These are phyloP conservation scores for Neomorphus geoffroyi DNA, from an alignment of 2,797 vertebrate genomes.

Conservation along the genomic window DNA sequence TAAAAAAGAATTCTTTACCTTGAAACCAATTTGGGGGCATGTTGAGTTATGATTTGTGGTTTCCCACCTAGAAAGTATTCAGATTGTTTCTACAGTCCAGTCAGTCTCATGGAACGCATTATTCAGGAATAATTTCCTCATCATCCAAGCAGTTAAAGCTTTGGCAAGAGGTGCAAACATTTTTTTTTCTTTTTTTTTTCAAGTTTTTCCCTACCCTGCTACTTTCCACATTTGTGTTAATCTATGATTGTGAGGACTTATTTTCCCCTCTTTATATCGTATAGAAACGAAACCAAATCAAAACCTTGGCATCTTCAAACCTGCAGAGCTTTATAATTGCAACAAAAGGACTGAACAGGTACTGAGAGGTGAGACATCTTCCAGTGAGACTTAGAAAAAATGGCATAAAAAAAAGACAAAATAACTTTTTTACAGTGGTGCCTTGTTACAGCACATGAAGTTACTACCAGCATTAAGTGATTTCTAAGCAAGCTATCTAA, in stretches of 20 bases:
- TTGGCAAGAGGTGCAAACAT: accelerated
- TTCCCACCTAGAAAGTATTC: background rate
- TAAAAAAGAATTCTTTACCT: background rate
- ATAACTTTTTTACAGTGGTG: accelerated
- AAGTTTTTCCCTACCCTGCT: background rate
- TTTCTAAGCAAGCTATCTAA: background rate
- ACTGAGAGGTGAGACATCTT: background rate
- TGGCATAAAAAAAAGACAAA: background rate
- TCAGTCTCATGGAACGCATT: accelerated
- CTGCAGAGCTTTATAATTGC: background rate
- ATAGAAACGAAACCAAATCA: accelerated
- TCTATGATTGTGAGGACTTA: background rate
- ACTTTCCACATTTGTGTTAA: accelerated
- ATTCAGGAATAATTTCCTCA: background rate
- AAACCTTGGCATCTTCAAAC: background rate
- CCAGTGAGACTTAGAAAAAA: background rate
- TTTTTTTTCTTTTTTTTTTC: no score
- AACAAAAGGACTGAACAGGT: background rate
- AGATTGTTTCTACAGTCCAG: accelerated
- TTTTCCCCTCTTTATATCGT: accelerated
- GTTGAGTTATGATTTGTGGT: background rate
- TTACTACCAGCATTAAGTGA: background rate
- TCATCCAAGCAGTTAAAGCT: background rate
- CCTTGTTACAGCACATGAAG: background rate
- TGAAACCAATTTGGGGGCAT: background rate